Evolutionary conservation across 1,140 invertebrate species (phyloP), one percentile per base, ranked within the genome.

Genomic region (Drosophila equinoxialis): DNA sequence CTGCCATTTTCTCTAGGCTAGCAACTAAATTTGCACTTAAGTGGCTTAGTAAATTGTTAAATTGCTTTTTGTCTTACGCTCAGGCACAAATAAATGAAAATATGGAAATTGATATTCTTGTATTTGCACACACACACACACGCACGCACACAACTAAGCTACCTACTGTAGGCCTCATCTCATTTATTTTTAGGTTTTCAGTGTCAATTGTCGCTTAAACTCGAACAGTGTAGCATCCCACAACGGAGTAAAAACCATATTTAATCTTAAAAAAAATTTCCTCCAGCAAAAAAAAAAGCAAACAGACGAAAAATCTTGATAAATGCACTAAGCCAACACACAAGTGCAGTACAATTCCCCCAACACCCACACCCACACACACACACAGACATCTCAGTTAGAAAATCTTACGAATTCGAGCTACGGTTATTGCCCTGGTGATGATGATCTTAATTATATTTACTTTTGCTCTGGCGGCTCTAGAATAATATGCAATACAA

Each of bases 11-110:
- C 39, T 65, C 37, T 11, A 51, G 23, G 39, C 48, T 72, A 68
- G 77, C 68, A 71, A 71, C 65, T 65, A 71, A 84, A 90, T 89
- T 87, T 89, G 68, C 74, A 71, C 84, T 89, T 84, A 89, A 89
- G 85, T 89, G 80, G 69, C 71, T 84, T 78, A 84, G 81, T 89
- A 89, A 83, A 89, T 89, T 89, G 81, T 89, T 89, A 89, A 89
- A 89, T 89, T 89, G 84, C 84, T 84, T 87, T 30, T 89, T 89
- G 84, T 89, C 84, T 89, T 87, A 89, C 69, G 71, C 39, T 42
- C 69, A 45, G 30, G 30, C 30, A 63, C 76, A 61, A 71, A 75
- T 64, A 80, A 71, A 83, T 80, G 66, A 84, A 87, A 83, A 89
- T 87, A 82, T 82, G 80, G 89, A 84, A 87, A 87, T 87, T 84